These are phyloP conservation scores for Mesoligia furuncula DNA, from an alignment of 2,888 invertebrate genomes.

Conservation along the genomic window DNA sequence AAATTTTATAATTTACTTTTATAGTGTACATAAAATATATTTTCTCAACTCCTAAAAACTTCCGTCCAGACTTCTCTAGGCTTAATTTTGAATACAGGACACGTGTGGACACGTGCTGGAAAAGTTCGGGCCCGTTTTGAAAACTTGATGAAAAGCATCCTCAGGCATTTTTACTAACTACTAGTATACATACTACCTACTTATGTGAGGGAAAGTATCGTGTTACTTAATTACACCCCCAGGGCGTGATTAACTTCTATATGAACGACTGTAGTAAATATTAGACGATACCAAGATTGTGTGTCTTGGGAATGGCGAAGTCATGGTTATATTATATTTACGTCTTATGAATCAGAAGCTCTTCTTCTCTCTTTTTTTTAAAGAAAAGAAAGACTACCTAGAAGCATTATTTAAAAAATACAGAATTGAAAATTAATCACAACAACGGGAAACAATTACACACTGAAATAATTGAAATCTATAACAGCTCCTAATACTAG, in stretches of 20 bases:
- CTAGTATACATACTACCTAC: background rate
- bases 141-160: slow-evolving; percentile 24
- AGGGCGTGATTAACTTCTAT: background rate
- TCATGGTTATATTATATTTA: background rate
- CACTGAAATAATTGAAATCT: no score
- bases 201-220: slow-evolving; percentile 10
- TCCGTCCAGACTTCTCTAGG: background rate
- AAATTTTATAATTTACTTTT: background rate
- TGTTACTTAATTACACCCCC: slow-evolving; percentile 8
- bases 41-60: background rate
- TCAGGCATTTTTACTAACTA: background rate
- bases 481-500: no score
- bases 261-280: background rate
- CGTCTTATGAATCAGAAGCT: background rate
- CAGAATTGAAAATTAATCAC: no score
- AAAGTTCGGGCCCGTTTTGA: slow-evolving; percentile 10
- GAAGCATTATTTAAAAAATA: no score
- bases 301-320: background rate
- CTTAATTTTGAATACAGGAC: slow-evolving; percentile 15
- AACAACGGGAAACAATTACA: no score
- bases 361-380: background rate
- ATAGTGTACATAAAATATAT: background rate
- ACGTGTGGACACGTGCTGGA: slow-evolving; percentile 23
- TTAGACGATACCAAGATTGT: background rate
- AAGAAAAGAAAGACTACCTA: background rate